phyloP scores from a whole-genome alignment of 1,140 invertebrate genomes.

The Zaprionus nigranus region DNA sequence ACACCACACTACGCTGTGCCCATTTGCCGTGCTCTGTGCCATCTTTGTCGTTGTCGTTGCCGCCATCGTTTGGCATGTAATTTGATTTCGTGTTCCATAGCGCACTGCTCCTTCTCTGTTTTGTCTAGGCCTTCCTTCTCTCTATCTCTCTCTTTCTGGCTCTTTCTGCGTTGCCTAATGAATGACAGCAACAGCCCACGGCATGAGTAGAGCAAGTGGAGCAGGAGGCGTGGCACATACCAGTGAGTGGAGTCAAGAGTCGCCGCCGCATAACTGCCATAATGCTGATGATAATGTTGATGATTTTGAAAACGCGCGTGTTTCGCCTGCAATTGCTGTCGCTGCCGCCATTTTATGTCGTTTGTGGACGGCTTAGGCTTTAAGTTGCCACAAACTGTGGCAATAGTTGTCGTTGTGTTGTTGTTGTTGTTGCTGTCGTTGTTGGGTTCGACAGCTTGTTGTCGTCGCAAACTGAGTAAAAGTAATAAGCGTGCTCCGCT shows the following conservation, averaged over 20 bases:
- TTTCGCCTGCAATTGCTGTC: constrained; percentile 71
- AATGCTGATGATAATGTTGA: constrained; percentile 82
- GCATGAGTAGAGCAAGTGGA: constrained; percentile 28
- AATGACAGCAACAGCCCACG: constrained; percentile 70
- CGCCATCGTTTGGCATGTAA: constrained; percentile 64
- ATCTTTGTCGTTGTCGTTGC: constrained; percentile 4
- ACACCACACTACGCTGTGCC: background rate
- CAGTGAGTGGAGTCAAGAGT: constrained; percentile 10
- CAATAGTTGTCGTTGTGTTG: constrained; percentile 10
- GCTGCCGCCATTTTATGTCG: constrained; percentile 66
- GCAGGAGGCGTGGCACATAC: background rate
- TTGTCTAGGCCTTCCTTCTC: constrained; percentile 23
- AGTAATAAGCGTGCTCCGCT: constrained; percentile 24
- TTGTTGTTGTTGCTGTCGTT: background rate
- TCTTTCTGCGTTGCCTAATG: constrained; percentile 69
- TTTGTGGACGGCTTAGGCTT: constrained; percentile 64
- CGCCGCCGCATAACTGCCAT: constrained; percentile 71
- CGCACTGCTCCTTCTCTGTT: constrained; percentile 24
- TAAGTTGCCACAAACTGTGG: constrained; percentile 38
- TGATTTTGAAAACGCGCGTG: constrained; percentile 78
- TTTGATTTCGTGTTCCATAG: constrained; percentile 75
- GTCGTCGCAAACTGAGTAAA: constrained; percentile 24
- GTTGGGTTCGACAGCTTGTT: constrained; percentile 33
- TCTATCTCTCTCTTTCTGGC: background rate
- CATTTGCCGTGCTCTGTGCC: constrained; percentile 43